Percentiles rank a stretch among this genome's conserved stretches.
Conservation (phyloP, 2,797 vertebrate genomes). For the Nannoperca obscura region DNA sequence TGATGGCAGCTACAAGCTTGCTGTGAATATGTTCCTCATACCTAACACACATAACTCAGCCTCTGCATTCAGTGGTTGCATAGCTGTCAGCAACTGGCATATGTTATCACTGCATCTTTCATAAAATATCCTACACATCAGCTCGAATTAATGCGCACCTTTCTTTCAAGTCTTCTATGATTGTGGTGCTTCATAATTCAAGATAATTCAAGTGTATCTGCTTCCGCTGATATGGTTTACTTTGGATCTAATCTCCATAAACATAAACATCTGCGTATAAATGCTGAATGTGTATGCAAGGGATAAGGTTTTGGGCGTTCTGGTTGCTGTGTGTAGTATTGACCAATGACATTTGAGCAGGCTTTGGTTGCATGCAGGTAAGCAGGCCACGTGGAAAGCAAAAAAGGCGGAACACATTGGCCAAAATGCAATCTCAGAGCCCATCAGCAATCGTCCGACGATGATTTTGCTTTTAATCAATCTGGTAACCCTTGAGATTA, state of each 20-base stretch:
- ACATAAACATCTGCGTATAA: no score
- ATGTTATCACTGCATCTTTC: slow-evolving; percentile 43
- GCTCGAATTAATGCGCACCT: slow-evolving; percentile 2
- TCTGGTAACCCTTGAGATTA: no score
- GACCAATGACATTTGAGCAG: no score
- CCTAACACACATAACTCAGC: slow-evolving; percentile 22
- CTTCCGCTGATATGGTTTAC: neutral
- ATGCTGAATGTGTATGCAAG: no score
- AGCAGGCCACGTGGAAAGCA: no score
- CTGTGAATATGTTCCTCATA: slow-evolving; percentile 21
- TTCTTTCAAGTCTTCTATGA: slow-evolving; percentile 11
- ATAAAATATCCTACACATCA: slow-evolving; percentile 40
- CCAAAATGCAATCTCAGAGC: no score
- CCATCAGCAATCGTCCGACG: no score
- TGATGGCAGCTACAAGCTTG: neutral
- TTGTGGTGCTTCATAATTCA: slow-evolving; percentile 24
- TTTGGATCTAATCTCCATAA: neutral
- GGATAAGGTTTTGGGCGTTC: no score
- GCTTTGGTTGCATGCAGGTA: no score
- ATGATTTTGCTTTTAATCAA: no score
- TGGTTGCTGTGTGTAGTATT: no score
- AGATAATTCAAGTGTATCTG: slow-evolving; percentile 25
- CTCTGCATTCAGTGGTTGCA: slow-evolving; percentile 16
- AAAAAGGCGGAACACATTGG: no score
- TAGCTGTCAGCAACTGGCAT: slow-evolving; percentile 36